Percentiles rank a stretch among this genome's conserved stretches.
phyloP scores from a whole-genome alignment of 2,888 invertebrate genomes.

The Nasonia oneida region DNA sequence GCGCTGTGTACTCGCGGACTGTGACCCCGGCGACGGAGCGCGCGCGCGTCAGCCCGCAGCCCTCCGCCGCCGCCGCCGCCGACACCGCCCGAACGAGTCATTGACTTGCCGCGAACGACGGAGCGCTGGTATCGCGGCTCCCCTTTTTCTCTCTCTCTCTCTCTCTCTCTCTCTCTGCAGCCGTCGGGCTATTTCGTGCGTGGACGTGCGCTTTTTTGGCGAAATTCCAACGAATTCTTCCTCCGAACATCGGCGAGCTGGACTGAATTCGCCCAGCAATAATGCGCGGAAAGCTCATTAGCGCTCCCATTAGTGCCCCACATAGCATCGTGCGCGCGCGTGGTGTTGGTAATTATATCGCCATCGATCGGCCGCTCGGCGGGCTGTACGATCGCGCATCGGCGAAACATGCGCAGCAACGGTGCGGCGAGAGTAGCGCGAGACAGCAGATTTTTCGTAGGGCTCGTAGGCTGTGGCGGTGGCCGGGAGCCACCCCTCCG shows the following conservation, averaged over 20 bases:
- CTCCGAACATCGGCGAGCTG: no score
- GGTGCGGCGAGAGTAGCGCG: no score
- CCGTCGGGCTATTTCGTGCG: background rate
- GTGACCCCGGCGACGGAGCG: conserved; percentile 20
- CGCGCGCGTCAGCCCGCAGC: conserved; percentile 9
- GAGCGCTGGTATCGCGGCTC: conserved; percentile 9
- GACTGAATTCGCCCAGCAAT: background rate
- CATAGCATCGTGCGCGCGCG: no score
- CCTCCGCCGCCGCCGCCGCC: conserved; percentile 23
- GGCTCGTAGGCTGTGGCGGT: background rate
- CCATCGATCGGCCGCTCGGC: background rate
- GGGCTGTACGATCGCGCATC: background rate
- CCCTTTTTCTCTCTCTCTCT: background rate
- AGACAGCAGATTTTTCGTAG: background rate
- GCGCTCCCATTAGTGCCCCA: no score
- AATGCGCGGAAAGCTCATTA: no score
- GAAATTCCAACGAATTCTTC: no score
- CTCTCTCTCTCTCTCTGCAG: no score
- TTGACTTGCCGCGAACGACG: conserved; percentile 26
- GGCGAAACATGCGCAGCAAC: background rate
- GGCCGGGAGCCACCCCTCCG: conserved; percentile 4
- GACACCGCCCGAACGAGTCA: conserved; percentile 40
- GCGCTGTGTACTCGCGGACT: conserved; percentile 24
- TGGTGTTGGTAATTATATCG: no score
- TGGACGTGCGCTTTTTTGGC: background rate